Evolutionary conservation across 2,888 invertebrate genomes (phyloP).

Genomic region (Anticlea derivata): DNA sequence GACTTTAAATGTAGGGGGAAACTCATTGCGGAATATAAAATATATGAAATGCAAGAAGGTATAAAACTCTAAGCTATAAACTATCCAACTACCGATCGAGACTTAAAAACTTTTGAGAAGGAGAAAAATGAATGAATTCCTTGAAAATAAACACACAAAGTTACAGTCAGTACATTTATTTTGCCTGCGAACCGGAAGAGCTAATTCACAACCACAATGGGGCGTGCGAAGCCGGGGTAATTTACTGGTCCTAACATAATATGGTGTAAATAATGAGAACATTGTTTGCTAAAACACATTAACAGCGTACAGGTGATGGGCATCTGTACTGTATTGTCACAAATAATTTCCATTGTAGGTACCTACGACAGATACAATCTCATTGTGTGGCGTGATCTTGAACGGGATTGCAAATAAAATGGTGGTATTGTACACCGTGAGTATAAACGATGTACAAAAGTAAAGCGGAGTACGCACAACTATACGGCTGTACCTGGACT

Average conservation of each 20-base stretch:
- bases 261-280: slow-evolving; percentile 36
- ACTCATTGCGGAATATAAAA: no score
- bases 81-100: no score
- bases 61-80: no score
- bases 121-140: no score
- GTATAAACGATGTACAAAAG: no score
- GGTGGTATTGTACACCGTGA: not conserved
- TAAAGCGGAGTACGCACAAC: no score
- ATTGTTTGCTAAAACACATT: slow-evolving; percentile 51
- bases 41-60: no score
- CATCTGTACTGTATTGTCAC: slow-evolving; percentile 46
- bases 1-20: no score
- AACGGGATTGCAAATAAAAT: slow-evolving; percentile 12
- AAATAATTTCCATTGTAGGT: slow-evolving; percentile 54
- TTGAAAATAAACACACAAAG: no score
- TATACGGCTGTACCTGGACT: no score
- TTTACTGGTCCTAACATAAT: slow-evolving; percentile 12
- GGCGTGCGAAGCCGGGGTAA: slow-evolving; percentile 9
- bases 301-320: slow-evolving; percentile 43
- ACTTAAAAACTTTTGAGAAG: no score
- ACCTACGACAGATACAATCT: slow-evolving; percentile 29
- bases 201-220: slow-evolving; percentile 14
- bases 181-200: slow-evolving; percentile 10
- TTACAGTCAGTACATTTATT: slow-evolving; percentile 1
- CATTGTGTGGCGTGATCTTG: slow-evolving; percentile 33